Conservation (phyloP, 2,797 vertebrate genomes). For the Lycodopsis pacificus region DNA sequence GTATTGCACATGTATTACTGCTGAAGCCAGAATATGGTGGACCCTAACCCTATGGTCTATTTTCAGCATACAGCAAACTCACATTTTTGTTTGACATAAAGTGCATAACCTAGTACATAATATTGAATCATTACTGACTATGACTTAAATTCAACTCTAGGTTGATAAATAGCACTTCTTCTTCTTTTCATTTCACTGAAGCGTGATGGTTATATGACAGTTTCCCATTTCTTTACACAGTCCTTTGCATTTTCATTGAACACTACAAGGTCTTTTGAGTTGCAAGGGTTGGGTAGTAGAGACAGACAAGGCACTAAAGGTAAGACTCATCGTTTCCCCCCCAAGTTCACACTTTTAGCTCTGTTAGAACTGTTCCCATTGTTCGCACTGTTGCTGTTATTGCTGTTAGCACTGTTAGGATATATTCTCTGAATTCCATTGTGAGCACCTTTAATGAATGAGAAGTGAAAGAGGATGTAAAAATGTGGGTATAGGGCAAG, state of each 20-base stretch:
- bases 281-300: too few relatives aligned
- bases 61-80: neutral
- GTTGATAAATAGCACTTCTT: too few relatives aligned
- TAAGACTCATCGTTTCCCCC: too few relatives aligned
- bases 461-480: conserved; percentile 12
- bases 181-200: too few relatives aligned
- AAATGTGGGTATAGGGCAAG: conserved; percentile 20
- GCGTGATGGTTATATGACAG: too few relatives aligned
- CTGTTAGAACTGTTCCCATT: neutral
- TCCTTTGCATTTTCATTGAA: too few relatives aligned
- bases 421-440: neutral
- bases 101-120: neutral
- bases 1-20: neutral
- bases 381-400: neutral
- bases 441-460: conserved; percentile 1
- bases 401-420: neutral
- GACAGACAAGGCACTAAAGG: too few relatives aligned
- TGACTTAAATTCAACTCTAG: neutral
- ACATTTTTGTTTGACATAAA: neutral
- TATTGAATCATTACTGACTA: neutral
- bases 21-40: neutral
- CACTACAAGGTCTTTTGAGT: too few relatives aligned
- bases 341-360: neutral
- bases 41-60: neutral
- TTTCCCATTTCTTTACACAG: too few relatives aligned